Evolutionary conservation across 2,797 vertebrate species (phyloP).

Genomic region (Leptatherina wallacei): DNA sequence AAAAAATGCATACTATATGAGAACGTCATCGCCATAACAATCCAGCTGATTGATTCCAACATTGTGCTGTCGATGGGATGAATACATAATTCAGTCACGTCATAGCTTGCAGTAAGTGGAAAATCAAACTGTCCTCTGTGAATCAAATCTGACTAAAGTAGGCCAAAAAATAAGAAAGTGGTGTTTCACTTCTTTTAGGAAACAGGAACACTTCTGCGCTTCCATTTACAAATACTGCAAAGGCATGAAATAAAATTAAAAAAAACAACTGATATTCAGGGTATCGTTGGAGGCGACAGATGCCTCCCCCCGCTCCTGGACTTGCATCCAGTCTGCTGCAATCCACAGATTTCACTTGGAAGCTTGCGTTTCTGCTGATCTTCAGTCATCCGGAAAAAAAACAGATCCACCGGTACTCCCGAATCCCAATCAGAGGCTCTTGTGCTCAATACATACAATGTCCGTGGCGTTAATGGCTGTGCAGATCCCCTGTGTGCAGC

Average conservation of each 20-base stretch:
- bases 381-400: conserved; percentile 39
- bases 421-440: conserved; percentile 61
- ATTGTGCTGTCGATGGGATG: conserved; percentile 42
- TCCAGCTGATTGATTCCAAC: conserved; percentile 66
- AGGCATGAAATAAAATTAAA: not conserved
- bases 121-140: conserved; percentile 24
- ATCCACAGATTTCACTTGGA: conserved; percentile 17
- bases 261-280: not conserved
- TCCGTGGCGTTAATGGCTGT: conserved; percentile 11
- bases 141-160: conserved; percentile 6
- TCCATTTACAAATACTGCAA: conserved; percentile 4
- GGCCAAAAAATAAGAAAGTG: not conserved
- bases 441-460: conserved; percentile 22
- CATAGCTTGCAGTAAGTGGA: conserved; percentile 28
- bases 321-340: conserved; percentile 22
- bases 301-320: conserved; percentile 23
- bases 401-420: conserved; percentile 38
- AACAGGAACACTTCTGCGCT: not conserved
- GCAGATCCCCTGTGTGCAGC: conserved; percentile 54
- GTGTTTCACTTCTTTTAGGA: conserved; percentile 1
- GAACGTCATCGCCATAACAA: conserved; percentile 64
- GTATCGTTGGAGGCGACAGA: conserved; percentile 17
- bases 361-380: conserved; percentile 33
- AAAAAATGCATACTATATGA: conserved; percentile 66
- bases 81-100: conserved; percentile 67